Evolutionary conservation across 2,113 vertebrate species (phyloP).

Genomic region (Rousettus leschenaultii): DNA sequence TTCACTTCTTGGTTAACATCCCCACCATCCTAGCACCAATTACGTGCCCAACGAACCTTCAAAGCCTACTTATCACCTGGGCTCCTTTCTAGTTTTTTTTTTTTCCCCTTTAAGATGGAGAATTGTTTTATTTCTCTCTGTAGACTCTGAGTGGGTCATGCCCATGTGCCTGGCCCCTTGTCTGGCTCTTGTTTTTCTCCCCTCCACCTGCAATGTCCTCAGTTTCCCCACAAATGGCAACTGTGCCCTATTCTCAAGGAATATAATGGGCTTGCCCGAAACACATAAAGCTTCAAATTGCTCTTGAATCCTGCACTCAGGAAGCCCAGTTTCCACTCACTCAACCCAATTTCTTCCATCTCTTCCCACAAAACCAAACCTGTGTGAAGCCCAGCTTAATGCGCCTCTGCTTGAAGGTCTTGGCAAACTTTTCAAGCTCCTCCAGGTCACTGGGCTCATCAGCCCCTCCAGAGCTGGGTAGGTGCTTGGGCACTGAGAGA

Average conservation of each 20-base stretch:
- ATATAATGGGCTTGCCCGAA: neutral
- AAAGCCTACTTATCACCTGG: neutral
- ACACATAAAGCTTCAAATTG: rapidly evolving
- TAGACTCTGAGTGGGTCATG: neutral
- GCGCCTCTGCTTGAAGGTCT: constrained; percentile 97
- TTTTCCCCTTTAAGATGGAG: neutral
- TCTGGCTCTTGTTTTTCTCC: neutral
- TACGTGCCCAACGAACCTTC: neutral
- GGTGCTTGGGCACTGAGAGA: constrained; percentile 91
- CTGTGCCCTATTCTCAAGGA: neutral
- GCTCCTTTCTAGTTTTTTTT: neutral
- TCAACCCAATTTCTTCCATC: neutral
- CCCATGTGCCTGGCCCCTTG: neutral
- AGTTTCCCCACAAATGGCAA: neutral
- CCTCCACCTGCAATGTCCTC: neutral
- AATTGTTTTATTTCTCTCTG: neutral
- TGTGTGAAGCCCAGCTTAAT: constrained; percentile 99
- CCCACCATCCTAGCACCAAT: neutral
- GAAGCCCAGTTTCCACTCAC: neutral
- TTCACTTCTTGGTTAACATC: no score
- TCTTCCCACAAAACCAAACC: constrained; percentile 77
- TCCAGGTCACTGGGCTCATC: constrained; percentile 97
- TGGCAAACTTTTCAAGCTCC: constrained; percentile 97
- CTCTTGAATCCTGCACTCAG: neutral
- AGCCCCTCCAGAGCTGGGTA: constrained; percentile 80